Evolutionary conservation across 53 echinoderm and acorn worm species (phyloP), one percentile per base, ranked within the genome.

Genomic region (Astropecten irregularis): DNA sequence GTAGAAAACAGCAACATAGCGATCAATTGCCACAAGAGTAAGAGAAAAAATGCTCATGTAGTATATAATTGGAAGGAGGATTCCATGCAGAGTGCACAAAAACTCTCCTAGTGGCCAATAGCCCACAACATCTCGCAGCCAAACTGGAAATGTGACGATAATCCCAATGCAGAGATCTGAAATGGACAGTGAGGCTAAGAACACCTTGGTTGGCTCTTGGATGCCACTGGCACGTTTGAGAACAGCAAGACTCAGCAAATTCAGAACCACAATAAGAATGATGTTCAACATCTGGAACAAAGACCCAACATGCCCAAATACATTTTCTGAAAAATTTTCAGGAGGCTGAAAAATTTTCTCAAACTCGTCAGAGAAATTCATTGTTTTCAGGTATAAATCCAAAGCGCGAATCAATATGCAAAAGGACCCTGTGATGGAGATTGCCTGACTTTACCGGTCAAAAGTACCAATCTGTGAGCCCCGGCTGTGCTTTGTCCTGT

Each of bases 161-260:
- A 56, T 15, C 1, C 56, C 56, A 3, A 4, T 11, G 4, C 0
- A 25, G 56, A 56, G 22, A 56, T 56, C 56, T 7, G 51, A 49
- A 2, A 35, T 16, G 28, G 49, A 50, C 3, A 71, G 50, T 0
- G 72, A 71, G 1, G 23, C 29, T 3, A 51, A 50, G 72, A 71
- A 40, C 40, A 66, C 11, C 20, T 62, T 77, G 42, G 47, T 77
- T 5, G 47, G 27, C 16, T 77, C 61, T 59, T 44, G 28, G 48
- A 46, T 40, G 21, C 81, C 51, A n/a, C 33, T 8, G 42, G 57
- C 46, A 2, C 48, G 48, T 6, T 49, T 48, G 21, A 81, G 65
- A 6, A 50, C 26, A 44, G 46, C 47, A 1, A 69, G 25, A 44
- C 28, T 3, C 46, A 48, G 9, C 18, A 4, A 27, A 10, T 48